phyloP scores from a whole-genome alignment of 30 jellyfish, hydroid and myxozoan genomes.

The Hydra vulgaris region DNA sequence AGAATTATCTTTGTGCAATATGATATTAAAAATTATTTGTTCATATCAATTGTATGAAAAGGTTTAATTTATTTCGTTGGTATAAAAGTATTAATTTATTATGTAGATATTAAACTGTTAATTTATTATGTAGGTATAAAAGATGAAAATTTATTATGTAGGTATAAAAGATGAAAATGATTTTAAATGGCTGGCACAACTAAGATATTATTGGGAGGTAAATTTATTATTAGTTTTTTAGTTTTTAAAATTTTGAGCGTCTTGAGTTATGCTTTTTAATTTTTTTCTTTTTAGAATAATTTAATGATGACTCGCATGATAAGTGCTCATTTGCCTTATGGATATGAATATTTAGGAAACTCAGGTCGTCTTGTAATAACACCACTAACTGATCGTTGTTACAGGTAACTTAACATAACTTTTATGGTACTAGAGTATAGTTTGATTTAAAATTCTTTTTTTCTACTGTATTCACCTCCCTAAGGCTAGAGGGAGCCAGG shows the following conservation, averaged over 20 bases:
- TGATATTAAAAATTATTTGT: no score
- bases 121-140: no score
- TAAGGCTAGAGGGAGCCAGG: no score
- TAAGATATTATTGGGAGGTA: conserved; percentile 97
- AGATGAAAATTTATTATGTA: neutral
- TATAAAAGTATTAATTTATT: no score
- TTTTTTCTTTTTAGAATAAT: conserved; percentile 46
- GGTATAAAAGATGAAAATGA: conserved; percentile 87
- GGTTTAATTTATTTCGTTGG: no score
- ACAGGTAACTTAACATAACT: conserved; percentile 45
- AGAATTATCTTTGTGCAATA: no score
- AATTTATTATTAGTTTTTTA: neutral
- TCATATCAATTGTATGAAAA: no score
- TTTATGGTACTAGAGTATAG: no score
- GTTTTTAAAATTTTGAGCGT: neutral
- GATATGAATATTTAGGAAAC: conserved; percentile 89
- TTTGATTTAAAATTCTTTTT: no score
- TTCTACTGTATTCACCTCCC: no score
- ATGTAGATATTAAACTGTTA: no score
- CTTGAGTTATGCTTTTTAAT: neutral
- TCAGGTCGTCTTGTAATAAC: conserved; percentile 93
- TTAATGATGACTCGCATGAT: conserved; percentile 87
- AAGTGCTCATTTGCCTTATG: conserved; percentile 93
- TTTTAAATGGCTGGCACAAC: conserved; percentile 93
- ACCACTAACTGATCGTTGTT: conserved; percentile 92